Conservation (phyloP, 1,140 invertebrate species). For the Formica exsecta region DNA sequence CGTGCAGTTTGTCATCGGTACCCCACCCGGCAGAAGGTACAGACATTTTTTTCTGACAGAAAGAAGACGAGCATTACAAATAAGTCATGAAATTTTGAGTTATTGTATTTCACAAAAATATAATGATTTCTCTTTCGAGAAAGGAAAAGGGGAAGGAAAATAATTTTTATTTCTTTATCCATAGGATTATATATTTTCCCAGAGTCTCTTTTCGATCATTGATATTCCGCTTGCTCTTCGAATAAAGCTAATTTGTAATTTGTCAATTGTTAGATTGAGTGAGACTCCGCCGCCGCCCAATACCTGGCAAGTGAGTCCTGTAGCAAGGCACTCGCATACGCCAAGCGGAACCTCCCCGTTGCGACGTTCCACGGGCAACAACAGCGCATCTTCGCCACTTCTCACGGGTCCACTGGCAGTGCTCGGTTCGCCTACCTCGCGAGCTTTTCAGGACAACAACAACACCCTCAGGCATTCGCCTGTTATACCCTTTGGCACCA, state of each 20-base stretch:
- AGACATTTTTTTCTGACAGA: neutral
- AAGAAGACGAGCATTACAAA: neutral
- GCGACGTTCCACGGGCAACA: slow-evolving; percentile 87
- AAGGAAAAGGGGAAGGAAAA: neutral
- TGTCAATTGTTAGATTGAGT: slow-evolving; percentile 78
- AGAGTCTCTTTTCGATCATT: too few relatives aligned
- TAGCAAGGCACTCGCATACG: slow-evolving; percentile 87
- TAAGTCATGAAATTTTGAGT: neutral
- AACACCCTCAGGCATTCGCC: slow-evolving; percentile 88
- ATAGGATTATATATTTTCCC: neutral
- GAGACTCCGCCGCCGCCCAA: slow-evolving; percentile 93
- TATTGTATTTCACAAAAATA: slow-evolving; percentile 6
- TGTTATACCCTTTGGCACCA: slow-evolving; percentile 89
- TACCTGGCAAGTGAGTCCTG: slow-evolving; percentile 93
- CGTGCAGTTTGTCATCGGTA: slow-evolving; percentile 96
- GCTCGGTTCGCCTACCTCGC: slow-evolving; percentile 89
- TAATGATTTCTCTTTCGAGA: neutral
- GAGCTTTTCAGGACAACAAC: slow-evolving; percentile 88
- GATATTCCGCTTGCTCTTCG: too few relatives aligned
- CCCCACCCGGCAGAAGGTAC: slow-evolving; percentile 91
- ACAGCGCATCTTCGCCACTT: slow-evolving; percentile 91
- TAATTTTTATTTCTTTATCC: slow-evolving; percentile 4
- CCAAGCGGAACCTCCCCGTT: slow-evolving; percentile 90
- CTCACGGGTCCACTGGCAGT: slow-evolving; percentile 88
- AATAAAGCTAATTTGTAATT: neutral